Evolutionary conservation across 2,888 invertebrate genomes (phyloP), one percentile per base, ranked within the genome.

Genomic region (Micropterix aruncella): DNA sequence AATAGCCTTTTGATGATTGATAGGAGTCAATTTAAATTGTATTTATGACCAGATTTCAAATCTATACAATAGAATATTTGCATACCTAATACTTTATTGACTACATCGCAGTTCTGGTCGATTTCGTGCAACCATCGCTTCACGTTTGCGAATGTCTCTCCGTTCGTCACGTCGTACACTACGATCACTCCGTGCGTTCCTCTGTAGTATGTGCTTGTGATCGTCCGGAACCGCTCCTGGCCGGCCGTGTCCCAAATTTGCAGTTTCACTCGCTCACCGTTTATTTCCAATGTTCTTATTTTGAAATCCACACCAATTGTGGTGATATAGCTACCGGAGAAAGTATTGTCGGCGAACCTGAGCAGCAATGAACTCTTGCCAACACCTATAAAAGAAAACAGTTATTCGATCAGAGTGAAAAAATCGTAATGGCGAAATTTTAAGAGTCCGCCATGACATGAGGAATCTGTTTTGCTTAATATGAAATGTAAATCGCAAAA

Each of bases 231-330:
- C 57, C 95, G 74, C 66, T 96, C 95, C 68, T 96, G 95, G 1
- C 95, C 95, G 46, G 95, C 94, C 27, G 95, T 95, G 68, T 95
- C 95, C 96, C 97, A 97, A 60, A 99, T 97, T 69, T 94, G 93
- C 52, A 94, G 73, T 67, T 94, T 94, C 42, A 93, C 91, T 60
- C 86, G 78, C 61, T 90, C 83, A 47, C 91, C 91, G 58, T 91
- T 87, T 56, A 93, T 79, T 60, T 83, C 85, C 55, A 99, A 83
- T 51, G 97, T 99, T 60, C 96, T 80, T 63, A 99, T 99, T 78
- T 99, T 99, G 70, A 99, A 99, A 75, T 99, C 99, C 44, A 99
- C 99, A 50, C 99, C 99, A 64, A 99, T 99, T 41, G 99, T 99
- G 47, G 97, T 99, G 61, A 99, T 99, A 64, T 91, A 91, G 75